Evolutionary conservation across 2,797 vertebrate genomes (phyloP), one percentile per base, ranked within the genome.

Genomic region (Danio aesculapii): DNA sequence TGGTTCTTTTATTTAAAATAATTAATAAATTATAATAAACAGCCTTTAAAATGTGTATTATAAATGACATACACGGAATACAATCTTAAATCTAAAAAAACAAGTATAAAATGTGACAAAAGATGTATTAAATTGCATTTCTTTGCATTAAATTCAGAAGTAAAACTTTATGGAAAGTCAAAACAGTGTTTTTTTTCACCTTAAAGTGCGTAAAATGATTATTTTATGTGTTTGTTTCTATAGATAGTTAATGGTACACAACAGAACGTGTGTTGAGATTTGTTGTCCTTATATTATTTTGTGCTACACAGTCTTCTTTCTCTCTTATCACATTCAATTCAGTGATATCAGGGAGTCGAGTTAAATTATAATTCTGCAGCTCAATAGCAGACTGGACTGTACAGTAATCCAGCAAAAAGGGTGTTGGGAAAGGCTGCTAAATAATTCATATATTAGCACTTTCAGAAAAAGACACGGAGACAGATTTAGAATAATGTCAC

Each of bases 371-470:
- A 30, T 50, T 50, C 14, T 68, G 19, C 10, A 4, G 0, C 17
- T 68, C 8, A 47, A 21, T 49, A 49, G 64, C 30, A 1, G 6
- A 43, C 47, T 47, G 19, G 41, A 19, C 8, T 17, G 43, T 52
- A 52, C 44, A 53, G 14, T 75, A 41, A 43, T 59, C 43, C 63
- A 49, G 44, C 55, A n/a, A 61, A 73, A 17, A 49, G 21, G 46
- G 61, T 39, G 53, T 58, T 74, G 41, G 52, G 50, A 57, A 46
- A n/a, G 12, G 50, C 17, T 7, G 30, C 39, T 83, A 19, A 79
- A 83, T 75, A 62, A 68, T 74, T 55, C 47, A 79, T 75, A 55
- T 39, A 58, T 43, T n/a, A 43, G 14, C 63, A 50, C 50, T 71
- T 8, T 78, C 47, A 16, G 4, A 21, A 7, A 49, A 73, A 66